Conservation (phyloP, 2,888 invertebrate species). For the Aleiodes testaceus region DNA sequence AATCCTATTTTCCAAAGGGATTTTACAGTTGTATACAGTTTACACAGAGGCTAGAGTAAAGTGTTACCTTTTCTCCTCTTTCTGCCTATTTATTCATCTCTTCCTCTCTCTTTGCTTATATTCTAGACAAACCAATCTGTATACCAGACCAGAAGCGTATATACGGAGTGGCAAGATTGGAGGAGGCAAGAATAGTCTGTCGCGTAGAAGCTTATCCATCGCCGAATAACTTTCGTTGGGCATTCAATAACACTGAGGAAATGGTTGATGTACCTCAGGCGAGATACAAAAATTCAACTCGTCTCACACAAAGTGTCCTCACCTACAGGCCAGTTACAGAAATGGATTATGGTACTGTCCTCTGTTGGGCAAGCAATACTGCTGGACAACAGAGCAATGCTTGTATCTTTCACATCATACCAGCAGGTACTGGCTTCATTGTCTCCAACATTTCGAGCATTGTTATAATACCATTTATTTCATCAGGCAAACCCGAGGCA, state of each 20-base stretch:
- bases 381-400: conserved; percentile 84
- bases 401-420: conserved; percentile 83
- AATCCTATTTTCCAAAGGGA: background rate
- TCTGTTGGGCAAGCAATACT: conserved; percentile 83
- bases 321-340: conserved; percentile 85
- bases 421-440: conserved; percentile 77
- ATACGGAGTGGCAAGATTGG: conserved; percentile 88
- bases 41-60: background rate
- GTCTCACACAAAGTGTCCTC: conserved; percentile 77
- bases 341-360: conserved; percentile 83
- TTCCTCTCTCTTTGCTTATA: conserved; percentile 27
- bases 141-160: conserved; percentile 82
- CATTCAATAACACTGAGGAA: conserved; percentile 91
- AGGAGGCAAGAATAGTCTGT: conserved; percentile 85
- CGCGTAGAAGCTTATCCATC: conserved; percentile 90
- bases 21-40: background rate
- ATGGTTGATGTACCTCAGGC: conserved; percentile 83
- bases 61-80: background rate
- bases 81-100: background rate
- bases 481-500: conserved; percentile 82
- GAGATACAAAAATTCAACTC: conserved; percentile 78
- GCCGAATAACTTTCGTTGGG: conserved; percentile 89
- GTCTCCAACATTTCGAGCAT: background rate
- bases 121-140: conserved; percentile 89
- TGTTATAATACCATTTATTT: too few species aligned